A percentile compares a stretch with the other conserved stretches of the same genome.
phyloP scores from a whole-genome alignment of 2,797 vertebrate genomes.

The Labroides dimidiatus region DNA sequence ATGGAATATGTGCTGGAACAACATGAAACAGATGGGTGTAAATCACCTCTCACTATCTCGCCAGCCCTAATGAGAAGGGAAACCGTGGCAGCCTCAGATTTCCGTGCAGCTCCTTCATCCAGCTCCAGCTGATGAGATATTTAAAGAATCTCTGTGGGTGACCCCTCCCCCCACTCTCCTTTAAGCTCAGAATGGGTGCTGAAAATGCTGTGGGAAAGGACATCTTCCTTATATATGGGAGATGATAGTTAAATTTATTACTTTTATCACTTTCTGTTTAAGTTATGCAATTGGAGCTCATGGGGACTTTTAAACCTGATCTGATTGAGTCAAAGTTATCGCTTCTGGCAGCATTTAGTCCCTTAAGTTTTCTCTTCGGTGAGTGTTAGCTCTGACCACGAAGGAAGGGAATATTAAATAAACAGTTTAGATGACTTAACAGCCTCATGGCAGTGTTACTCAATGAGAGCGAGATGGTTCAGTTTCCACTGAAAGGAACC shows the following conservation, averaged over 20 bases:
- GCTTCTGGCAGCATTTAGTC: slow-evolving; percentile 42
- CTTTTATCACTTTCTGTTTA: slow-evolving; percentile 61
- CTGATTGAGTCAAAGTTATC: slow-evolving; percentile 51
- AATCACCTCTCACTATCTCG: slow-evolving; percentile 71
- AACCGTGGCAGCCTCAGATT: slow-evolving; percentile 39
- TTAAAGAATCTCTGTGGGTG: slow-evolving; percentile 66
- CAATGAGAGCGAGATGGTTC: slow-evolving; percentile 56
- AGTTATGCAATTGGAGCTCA: slow-evolving; percentile 50
- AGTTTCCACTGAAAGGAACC: slow-evolving; percentile 63
- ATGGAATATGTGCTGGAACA: slow-evolving; percentile 68
- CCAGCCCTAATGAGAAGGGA: slow-evolving; percentile 66
- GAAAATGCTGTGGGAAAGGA: slow-evolving; percentile 60
- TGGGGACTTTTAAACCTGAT: slow-evolving; percentile 50
- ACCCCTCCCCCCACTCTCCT: neutral
- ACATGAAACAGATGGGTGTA: slow-evolving; percentile 73
- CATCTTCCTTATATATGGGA: slow-evolving; percentile 36
- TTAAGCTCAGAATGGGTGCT: slow-evolving; percentile 53
- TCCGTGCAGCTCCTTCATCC: slow-evolving; percentile 60
- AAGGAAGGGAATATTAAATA: slow-evolving; percentile 43
- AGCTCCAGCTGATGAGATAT: slow-evolving; percentile 68
- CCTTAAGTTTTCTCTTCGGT: slow-evolving; percentile 18
- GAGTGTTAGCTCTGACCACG: slow-evolving; percentile 14
- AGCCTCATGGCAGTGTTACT: slow-evolving; percentile 22
- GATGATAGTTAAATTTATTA: slow-evolving; percentile 61
- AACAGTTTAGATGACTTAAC: slow-evolving; percentile 46